phyloP scores from a whole-genome alignment of 2,797 vertebrate genomes.

The Neostethus bicornis region DNA sequence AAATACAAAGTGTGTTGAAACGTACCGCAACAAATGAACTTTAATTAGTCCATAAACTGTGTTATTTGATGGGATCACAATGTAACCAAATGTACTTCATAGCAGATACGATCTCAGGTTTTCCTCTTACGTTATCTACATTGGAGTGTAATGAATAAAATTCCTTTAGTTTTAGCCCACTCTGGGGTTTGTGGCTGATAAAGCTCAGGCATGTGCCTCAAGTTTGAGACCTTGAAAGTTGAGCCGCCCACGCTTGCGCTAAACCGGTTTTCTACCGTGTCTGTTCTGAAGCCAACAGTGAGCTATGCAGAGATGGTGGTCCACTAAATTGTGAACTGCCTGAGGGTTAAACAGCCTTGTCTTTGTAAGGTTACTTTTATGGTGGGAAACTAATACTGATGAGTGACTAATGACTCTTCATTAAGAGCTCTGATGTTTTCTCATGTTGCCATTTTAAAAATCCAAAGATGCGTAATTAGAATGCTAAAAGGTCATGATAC shows the following conservation, averaged over 20 bases:
- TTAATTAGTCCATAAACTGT: too few species aligned
- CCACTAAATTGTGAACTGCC: constrained; percentile 25
- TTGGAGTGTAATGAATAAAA: constrained; percentile 36
- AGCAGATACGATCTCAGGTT: constrained; percentile 12
- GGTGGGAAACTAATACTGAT: constrained; percentile 31
- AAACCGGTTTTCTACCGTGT: constrained; percentile 50
- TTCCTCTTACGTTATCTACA: constrained; percentile 17
- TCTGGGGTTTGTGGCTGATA: constrained; percentile 40
- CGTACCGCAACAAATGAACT: too few species aligned
- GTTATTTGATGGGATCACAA: not conserved
- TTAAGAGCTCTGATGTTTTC: not conserved
- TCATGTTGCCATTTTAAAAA: not conserved
- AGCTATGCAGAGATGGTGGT: constrained; percentile 51
- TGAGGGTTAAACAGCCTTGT: constrained; percentile 30
- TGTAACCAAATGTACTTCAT: constrained; percentile 19
- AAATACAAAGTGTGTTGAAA: too few species aligned
- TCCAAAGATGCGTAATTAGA: too few species aligned
- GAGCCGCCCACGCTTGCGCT: constrained; percentile 67
- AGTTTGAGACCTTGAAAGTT: constrained; percentile 77
- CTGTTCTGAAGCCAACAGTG: constrained; percentile 66
- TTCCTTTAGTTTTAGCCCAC: constrained; percentile 40
- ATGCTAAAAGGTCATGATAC: too few species aligned
- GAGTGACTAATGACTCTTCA: constrained; percentile 3
- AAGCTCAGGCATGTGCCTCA: constrained; percentile 67
- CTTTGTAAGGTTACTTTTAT: constrained; percentile 35